Conservation (phyloP, 2,797 vertebrate genomes). For the Tragopan temminckii region DNA sequence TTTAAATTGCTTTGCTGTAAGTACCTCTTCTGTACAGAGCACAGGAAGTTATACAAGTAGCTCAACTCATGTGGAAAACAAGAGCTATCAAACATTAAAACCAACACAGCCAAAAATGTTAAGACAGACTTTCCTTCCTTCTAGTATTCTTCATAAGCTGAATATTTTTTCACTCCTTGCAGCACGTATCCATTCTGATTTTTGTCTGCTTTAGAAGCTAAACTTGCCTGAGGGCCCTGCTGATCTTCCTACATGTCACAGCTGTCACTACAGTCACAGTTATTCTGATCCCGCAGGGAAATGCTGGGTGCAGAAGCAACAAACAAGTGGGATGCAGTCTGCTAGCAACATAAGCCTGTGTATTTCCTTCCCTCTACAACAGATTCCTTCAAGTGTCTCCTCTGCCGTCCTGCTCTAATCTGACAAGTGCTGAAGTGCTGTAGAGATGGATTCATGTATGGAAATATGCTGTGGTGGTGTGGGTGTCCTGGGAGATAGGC, state of each 20-base stretch:
- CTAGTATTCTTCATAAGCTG: neutral
- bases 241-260: constrained; percentile 28
- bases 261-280: neutral
- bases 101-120: neutral
- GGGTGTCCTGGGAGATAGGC: accelerated
- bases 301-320: neutral
- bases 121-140: neutral
- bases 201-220: constrained; percentile 45
- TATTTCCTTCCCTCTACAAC: neutral
- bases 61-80: constrained; percentile 11
- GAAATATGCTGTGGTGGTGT: neutral
- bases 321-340: neutral
- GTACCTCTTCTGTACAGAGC: neutral
- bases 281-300: accelerated
- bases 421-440: neutral
- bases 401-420: neutral
- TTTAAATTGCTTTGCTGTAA: neutral
- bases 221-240: constrained; percentile 3
- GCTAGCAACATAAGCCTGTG: neutral
- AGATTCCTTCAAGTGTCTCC: neutral
- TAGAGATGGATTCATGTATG: neutral
- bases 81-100: neutral
- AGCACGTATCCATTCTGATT: constrained; percentile 30
- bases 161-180: neutral
- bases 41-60: neutral